phyloP scores from a whole-genome alignment of 2,797 vertebrate genomes.

The Danio jaintianensis region DNA sequence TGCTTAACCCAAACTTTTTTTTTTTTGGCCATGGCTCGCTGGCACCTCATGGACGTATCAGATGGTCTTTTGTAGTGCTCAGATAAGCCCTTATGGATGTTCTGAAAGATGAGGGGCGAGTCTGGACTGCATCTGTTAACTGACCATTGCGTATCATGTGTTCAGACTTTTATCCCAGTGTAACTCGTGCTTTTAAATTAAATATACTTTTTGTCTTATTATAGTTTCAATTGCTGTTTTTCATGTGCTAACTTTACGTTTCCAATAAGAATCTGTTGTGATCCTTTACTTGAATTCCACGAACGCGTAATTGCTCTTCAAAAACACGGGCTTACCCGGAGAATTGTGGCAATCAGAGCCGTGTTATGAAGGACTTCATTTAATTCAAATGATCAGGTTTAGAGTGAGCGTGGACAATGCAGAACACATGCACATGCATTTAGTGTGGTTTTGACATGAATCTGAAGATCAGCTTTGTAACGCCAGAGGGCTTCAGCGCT shows the following conservation, averaged over 20 bases:
- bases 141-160: constrained; percentile 24
- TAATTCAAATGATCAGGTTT: background rate
- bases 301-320: background rate
- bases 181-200: background rate
- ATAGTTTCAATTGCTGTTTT: background rate
- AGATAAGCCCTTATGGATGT: constrained; percentile 14
- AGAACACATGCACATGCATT: background rate
- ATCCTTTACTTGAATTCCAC: background rate
- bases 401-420: background rate
- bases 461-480: constrained; percentile 17
- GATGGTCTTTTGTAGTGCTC: constrained; percentile 34
- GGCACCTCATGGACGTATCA: constrained; percentile 8
- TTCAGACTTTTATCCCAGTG: background rate
- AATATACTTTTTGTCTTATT: background rate
- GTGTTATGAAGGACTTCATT: background rate
- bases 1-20: constrained; percentile 5
- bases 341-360: background rate
- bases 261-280: background rate
- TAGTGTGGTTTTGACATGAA: constrained; percentile 9
- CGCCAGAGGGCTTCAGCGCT: constrained; percentile 28
- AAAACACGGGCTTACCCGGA: background rate
- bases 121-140: constrained; percentile 39
- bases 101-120: constrained; percentile 6
- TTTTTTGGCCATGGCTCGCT: background rate
- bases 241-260: background rate